These are phyloP conservation scores for Cyclophora albipunctata DNA, from an alignment of 2,888 invertebrate genomes.

Conservation along the genomic window DNA sequence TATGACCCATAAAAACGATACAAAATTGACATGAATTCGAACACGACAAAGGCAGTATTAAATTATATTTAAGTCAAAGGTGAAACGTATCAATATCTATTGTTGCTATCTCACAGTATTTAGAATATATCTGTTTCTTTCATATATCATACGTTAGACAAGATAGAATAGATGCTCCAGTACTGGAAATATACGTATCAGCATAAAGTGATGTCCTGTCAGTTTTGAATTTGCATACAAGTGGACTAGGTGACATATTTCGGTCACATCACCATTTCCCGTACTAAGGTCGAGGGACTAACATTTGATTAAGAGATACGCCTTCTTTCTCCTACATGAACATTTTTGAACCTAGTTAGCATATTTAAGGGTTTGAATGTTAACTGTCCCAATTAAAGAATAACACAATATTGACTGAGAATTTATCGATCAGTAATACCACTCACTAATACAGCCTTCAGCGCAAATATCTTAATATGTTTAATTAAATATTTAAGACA, in stretches of 20 bases:
- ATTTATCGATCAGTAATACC: too few relatives aligned
- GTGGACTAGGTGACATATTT: conserved; percentile 31
- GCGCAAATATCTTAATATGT: too few relatives aligned
- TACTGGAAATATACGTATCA: conserved; percentile 27
- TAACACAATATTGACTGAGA: too few relatives aligned
- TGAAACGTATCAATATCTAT: conserved; percentile 13
- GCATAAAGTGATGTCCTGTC: conserved; percentile 18
- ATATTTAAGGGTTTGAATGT: too few relatives aligned
- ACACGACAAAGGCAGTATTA: conserved; percentile 30
- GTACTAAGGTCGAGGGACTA: conserved; percentile 18
- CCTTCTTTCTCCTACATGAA: too few relatives aligned
- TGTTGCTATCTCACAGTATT: conserved; percentile 18
- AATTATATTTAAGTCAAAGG: conserved; percentile 29
- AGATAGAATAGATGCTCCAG: conserved; percentile 19
- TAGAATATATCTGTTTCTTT: conserved; percentile 5
- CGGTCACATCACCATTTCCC: conserved; percentile 26
- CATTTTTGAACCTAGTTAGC: too few relatives aligned
- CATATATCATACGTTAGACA: conserved; percentile 11
- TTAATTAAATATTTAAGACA: too few relatives aligned
- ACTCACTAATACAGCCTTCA: too few relatives aligned
- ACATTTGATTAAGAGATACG: not conserved
- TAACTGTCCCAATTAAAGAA: too few relatives aligned
- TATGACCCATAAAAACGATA: not conserved
- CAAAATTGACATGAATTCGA: conserved; percentile 4
- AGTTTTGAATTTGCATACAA: conserved; percentile 33